Base-by-base conservation (phyloP, 2,888 invertebrate species). In the Eupithecia inturbata region DNA sequence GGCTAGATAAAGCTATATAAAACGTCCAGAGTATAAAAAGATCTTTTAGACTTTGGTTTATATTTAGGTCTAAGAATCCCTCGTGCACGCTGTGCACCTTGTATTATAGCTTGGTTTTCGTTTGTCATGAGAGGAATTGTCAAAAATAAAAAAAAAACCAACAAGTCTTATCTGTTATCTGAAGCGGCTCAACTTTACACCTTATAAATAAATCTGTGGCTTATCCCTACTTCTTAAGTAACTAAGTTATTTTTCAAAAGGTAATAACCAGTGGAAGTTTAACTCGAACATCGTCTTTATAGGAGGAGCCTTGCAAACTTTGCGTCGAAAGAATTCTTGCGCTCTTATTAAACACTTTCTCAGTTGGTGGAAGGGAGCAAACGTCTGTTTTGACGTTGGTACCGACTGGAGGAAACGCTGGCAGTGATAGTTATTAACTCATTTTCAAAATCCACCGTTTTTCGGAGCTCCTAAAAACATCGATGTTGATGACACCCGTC, bases 251-350 rank as follows among this genome's bases (percentile, higher is more conserved):
- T 64, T 64, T 36, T 36, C 22, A 36, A 36, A 39, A 64, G 14
- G 63, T 19, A 39, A 63, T 33, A 19, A 39, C 39, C 14, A 14
- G 22, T 49, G 49, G 22, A 36, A 64, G 64, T 39, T 64, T 22
- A 36, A 9, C 14, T 64, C 36, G 9, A 64, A 49, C 39, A 39
- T 64, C 10, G 64, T 36, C 36, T n/a, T 9, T 3, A n/a, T 3
- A 1, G 10, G 36, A 19, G 33, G n/a, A n/a, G n/a, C 49, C n/a
- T 49, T 10, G n/a, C n/a, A 49, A 64, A 64, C 64, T 64, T 63
- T 9, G 31, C 63, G 36, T 36, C 63, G 36, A 63, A 63, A 63
- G 63, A 63, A 19, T 33, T 63, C 33, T 63, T 63, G 36, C 39
- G 41, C 16, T 26, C 41, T 26, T 67, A 41, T 39, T 66, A 66